Evolutionary conservation across 2,797 vertebrate species (phyloP), one percentile per base, ranked within the genome.

Genomic region (Strix occidentalis): DNA sequence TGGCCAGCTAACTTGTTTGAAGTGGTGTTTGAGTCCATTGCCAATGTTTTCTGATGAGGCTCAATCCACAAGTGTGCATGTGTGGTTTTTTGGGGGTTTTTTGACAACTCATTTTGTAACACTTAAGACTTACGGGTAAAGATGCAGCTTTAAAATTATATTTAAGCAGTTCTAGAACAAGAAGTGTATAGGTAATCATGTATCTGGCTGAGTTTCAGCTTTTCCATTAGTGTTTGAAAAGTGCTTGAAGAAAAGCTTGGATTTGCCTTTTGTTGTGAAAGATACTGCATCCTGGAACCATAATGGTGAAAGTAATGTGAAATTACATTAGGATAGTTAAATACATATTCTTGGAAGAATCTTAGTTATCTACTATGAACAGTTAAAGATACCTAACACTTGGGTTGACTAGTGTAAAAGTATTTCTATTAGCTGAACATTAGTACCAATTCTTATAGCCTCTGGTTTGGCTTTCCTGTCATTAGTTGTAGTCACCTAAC

Each of bases 191-290:
- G 6, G 10, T 57, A 48, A 21, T 94, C 25, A 7, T 33, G 10
- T 24, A 66, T 79, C 93, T 96, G 74, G 74, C 74, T 70, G 56
- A 79, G 43, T 33, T 92, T 95, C 84, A 87, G 58, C 33, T 82
- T 87, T 82, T 80, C 79, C 48, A 77, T 95, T 95, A 85, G 17
- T 58, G 28, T 53, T 68, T 69, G 37, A 78, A 23, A 89, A 75
- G 43, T 43, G 18, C 29, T 84, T 58, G 33, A 87, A 64, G 64
- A 80, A 87, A 80, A 88, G 21, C 56, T 69, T 50, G 7, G 6
- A 35, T 84, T 74, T 89, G 37, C 12, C 31, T 86, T 64, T 50
- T 69, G 11, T 70, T 77, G 11, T 72, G 50, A 58, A 79, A 71
- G 41, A 21, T 45, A 21, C 13, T 51, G 23, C 20, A 17, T 70